A percentile compares a stretch with the other conserved stretches of the same genome.
Conservation (phyloP, 2,113 vertebrate genomes). For the Phylloscopus trochiloides region DNA sequence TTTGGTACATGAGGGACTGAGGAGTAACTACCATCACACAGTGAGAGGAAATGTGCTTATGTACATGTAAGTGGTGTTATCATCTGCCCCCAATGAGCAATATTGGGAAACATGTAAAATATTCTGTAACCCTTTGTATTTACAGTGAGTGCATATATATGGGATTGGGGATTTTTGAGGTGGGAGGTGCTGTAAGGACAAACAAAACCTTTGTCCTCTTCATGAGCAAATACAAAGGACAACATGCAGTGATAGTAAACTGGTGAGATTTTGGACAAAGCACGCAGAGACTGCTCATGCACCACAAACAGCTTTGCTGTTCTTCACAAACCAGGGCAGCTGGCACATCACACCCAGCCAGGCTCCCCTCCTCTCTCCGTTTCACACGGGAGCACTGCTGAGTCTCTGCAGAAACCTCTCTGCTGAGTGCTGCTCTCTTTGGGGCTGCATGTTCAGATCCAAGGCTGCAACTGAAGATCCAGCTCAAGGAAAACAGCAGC, state of each 20-base stretch:
- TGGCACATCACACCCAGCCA: fast-evolving
- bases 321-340: background rate
- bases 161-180: background rate
- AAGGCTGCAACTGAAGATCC: background rate
- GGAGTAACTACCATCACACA: background rate
- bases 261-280: background rate
- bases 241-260: fast-evolving
- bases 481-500: background rate
- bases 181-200: background rate
- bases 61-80: fast-evolving
- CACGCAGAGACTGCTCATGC: background rate
- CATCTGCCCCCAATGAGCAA: background rate
- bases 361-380: background rate
- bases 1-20: background rate
- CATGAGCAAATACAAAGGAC: background rate
- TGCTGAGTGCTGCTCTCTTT: background rate
- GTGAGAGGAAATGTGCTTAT: background rate
- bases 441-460: background rate
- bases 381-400: fast-evolving
- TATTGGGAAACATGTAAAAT: background rate
- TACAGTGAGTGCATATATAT: background rate
- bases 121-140: background rate
- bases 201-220: background rate
- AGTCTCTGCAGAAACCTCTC: background rate
- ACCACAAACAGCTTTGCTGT: background rate